Evolutionary conservation across 2,113 vertebrate species (phyloP).

Genomic region (Oxyura jamaicensis): DNA sequence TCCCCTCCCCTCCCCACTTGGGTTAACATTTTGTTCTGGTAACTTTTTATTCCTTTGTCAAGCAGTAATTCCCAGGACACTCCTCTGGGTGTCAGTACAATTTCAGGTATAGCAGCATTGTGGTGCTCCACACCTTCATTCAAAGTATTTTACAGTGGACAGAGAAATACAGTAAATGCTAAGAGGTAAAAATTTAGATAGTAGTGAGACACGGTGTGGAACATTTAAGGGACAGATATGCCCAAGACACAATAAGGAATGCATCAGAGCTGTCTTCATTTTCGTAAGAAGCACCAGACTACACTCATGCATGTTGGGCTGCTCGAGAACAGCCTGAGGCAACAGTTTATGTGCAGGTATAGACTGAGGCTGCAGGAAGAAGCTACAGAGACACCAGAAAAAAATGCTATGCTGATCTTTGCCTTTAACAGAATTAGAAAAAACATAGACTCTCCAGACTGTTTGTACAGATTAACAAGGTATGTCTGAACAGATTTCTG

Average conservation of each 20-base stretch:
- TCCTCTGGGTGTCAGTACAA: slow-evolving; percentile 76
- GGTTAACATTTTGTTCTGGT: not conserved
- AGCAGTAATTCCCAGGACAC: not conserved
- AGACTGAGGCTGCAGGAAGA: not conserved
- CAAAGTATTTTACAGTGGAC: not conserved
- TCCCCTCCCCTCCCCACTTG: not conserved
- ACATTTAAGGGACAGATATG: not conserved
- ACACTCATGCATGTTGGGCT: not conserved
- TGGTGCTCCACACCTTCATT: not conserved
- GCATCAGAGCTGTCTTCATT: not conserved
- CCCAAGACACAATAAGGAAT: not conserved
- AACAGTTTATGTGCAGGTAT: not conserved
- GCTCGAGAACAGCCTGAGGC: not conserved
- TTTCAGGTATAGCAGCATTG: slow-evolving; percentile 19
- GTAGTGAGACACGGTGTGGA: not conserved
- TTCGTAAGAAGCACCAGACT: not conserved
- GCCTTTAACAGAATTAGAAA: not conserved
- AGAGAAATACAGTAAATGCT: not conserved
- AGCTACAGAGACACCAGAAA: not conserved
- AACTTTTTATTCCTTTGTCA: not conserved
- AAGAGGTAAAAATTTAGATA: not conserved
- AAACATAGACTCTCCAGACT: not conserved
- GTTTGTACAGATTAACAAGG: not conserved
- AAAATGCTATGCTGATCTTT: not conserved
- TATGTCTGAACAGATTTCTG: not conserved